Conservation (phyloP, 2,888 invertebrate genomes). For the Spodoptera littoralis region DNA sequence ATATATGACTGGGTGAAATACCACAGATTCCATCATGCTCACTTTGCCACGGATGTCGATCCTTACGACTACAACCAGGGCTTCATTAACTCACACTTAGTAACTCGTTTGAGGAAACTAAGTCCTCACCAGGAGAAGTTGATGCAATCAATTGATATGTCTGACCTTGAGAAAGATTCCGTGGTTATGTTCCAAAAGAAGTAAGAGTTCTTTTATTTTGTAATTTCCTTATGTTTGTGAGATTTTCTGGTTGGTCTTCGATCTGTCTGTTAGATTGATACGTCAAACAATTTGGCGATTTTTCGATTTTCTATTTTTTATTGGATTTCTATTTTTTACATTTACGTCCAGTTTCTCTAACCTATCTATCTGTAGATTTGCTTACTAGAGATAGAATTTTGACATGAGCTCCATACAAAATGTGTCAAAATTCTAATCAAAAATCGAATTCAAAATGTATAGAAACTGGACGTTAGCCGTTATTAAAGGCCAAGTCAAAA, state of each 20-base stretch:
- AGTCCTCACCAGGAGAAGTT: conserved; percentile 91
- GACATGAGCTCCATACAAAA: too few relatives aligned
- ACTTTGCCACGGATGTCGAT: conserved; percentile 93
- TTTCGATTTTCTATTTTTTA: too few relatives aligned
- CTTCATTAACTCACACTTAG: conserved; percentile 94
- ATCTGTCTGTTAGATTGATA: too few relatives aligned
- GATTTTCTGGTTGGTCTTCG: neutral
- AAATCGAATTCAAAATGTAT: too few relatives aligned
- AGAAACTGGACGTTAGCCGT: too few relatives aligned
- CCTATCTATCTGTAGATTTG: too few relatives aligned
- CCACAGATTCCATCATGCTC: conserved; percentile 95
- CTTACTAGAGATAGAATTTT: too few relatives aligned
- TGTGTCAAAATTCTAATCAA: too few relatives aligned
- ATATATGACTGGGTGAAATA: conserved; percentile 95
- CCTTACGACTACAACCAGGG: conserved; percentile 94
- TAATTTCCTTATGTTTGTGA: neutral
- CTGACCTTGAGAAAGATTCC: conserved; percentile 93
- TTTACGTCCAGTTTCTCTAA: too few relatives aligned
- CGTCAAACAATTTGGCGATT: too few relatives aligned
- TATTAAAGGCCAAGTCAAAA: too few relatives aligned
- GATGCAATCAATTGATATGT: conserved; percentile 92
- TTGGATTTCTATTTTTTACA: too few relatives aligned
- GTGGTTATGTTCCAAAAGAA: conserved; percentile 94
- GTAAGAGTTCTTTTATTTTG: conserved; percentile 77
- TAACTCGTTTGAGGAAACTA: conserved; percentile 91